These are phyloP conservation scores for Montipora capricornis DNA, from an alignment of 64 coral and sea anemone genomes.

Conservation along the genomic window DNA sequence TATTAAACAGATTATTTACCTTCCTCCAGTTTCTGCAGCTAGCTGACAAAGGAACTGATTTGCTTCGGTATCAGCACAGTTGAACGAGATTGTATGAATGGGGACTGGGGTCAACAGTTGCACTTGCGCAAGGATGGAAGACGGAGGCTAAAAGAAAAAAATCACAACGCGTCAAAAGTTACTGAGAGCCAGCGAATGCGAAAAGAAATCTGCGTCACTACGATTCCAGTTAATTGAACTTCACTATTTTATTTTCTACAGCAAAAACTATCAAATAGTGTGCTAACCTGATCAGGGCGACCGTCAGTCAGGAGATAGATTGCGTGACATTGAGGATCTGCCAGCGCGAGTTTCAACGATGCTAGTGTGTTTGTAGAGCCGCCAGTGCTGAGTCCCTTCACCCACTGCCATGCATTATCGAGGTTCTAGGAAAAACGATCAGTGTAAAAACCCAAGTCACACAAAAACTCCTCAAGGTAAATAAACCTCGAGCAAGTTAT, in stretches of 20 bases:
- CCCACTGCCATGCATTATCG: conserved; percentile 97
- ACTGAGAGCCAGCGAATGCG: too few relatives aligned
- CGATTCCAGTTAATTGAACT: too few relatives aligned
- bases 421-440: conserved; percentile 68
- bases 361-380: conserved; percentile 96
- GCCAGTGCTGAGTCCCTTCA: conserved; percentile 92
- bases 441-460: not conserved
- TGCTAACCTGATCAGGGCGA: conserved; percentile 89
- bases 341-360: conserved; percentile 88
- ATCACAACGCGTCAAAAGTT: not conserved
- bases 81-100: conserved; percentile 98
- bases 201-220: too few relatives aligned
- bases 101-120: conserved; percentile 92
- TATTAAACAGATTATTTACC: conserved; percentile 36
- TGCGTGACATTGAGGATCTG: conserved; percentile 87
- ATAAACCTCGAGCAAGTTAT: too few relatives aligned
- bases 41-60: conserved; percentile 96
- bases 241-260: not conserved
- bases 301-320: conserved; percentile 97
- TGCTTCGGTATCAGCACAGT: conserved; percentile 95
- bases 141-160: conserved; percentile 75
- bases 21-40: conserved; percentile 80
- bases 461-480: too few relatives aligned
- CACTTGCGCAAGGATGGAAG: conserved; percentile 90
- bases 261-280: not conserved